phyloP scores from a whole-genome alignment of 2,797 vertebrate species.

The Miopithecus talapoin region DNA sequence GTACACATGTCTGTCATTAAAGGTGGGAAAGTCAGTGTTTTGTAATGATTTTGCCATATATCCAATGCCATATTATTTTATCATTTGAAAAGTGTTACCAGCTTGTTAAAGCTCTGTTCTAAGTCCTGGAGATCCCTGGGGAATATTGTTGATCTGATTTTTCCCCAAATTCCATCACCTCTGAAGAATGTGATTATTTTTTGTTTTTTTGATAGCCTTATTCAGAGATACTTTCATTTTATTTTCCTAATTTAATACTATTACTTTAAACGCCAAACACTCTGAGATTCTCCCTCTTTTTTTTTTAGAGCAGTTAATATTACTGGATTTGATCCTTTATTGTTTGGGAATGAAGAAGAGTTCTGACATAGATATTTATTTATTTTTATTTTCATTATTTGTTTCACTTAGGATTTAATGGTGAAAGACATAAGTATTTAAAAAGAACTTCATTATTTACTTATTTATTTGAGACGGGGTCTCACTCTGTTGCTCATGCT shows the following conservation, averaged over 20 bases:
- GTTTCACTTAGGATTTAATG: background rate
- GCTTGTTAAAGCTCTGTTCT: background rate
- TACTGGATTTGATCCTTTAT: background rate
- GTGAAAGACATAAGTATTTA: background rate
- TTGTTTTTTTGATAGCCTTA: background rate
- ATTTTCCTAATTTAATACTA: background rate
- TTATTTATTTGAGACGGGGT: background rate
- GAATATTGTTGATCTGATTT: background rate
- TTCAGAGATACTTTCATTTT: background rate
- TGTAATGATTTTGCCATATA: background rate
- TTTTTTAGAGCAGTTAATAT: background rate
- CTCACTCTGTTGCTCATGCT: background rate
- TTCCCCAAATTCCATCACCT: background rate
- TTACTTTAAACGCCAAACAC: background rate
- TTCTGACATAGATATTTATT: background rate
- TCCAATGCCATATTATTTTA: background rate
- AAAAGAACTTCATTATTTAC: background rate
- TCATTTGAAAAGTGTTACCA: background rate
- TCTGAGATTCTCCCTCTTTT: background rate
- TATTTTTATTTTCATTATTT: background rate
- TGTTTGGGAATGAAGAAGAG: background rate
- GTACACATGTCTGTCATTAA: background rate
- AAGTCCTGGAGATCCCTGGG: background rate
- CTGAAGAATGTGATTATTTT: background rate
- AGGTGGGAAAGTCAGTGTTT: background rate